Evolutionary conservation across 64 coral and sea anemone species (phyloP).

Genomic region (Pocillopora verrucosa): DNA sequence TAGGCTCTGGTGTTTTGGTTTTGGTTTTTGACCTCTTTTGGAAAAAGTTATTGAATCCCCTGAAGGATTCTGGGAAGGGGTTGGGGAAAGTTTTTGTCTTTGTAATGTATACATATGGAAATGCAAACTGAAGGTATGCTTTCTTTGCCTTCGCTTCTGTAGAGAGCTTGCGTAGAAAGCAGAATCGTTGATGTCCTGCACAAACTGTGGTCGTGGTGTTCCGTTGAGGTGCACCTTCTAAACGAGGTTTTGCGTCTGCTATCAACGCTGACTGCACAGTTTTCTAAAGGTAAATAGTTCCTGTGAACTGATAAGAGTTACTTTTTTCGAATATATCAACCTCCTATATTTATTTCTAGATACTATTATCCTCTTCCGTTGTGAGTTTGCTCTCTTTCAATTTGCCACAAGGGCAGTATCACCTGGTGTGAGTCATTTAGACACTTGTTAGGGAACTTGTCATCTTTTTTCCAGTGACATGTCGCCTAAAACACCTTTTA

Average conservation of each 20-base stretch:
- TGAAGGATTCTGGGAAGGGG: too few relatives aligned
- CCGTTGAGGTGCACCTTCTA: conserved; percentile 54
- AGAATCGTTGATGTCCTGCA: conserved; percentile 81
- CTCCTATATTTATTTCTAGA: neutral
- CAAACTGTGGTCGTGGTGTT: conserved; percentile 93
- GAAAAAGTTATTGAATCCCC: too few relatives aligned
- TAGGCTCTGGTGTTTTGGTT: too few relatives aligned
- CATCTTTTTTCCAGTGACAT: too few relatives aligned
- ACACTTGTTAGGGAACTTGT: too few relatives aligned
- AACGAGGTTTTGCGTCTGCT: conserved; percentile 59
- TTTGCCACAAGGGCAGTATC: too few relatives aligned
- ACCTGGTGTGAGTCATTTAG: too few relatives aligned
- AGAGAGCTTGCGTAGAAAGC: conserved; percentile 73
- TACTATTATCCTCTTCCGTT: neutral
- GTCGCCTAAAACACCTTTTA: too few relatives aligned
- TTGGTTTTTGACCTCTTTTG: too few relatives aligned
- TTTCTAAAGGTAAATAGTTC: conserved; percentile 64
- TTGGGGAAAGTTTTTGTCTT: too few relatives aligned
- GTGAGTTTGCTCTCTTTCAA: too few relatives aligned
- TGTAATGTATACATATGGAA: neutral
- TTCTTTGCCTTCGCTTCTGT: neutral
- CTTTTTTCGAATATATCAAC: neutral
- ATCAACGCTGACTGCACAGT: conserved; percentile 72
- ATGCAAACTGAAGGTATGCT: neutral
- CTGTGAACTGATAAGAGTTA: neutral